Percentiles rank a stretch among this genome's conserved stretches.
These are phyloP conservation scores for Lasioglossum marginatum DNA, from an alignment of 2,888 invertebrate genomes.

Conservation along the genomic window DNA sequence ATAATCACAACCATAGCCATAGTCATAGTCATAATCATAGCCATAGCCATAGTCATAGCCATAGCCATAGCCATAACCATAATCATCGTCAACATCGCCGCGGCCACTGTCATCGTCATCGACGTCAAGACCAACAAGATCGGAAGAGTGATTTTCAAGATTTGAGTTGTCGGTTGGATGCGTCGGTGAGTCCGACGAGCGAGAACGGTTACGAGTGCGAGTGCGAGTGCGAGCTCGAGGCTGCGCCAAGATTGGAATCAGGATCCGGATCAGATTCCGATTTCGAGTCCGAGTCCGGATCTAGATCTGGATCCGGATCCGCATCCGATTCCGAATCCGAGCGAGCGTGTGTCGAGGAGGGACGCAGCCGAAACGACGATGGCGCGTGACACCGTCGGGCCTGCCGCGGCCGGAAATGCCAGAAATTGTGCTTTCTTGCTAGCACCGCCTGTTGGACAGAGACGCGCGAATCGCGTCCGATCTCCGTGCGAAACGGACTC, in stretches of 20 bases:
- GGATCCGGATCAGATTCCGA: not conserved
- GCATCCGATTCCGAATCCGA: slow-evolving; percentile 49
- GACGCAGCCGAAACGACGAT: slow-evolving; percentile 78
- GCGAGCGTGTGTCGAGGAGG: slow-evolving; percentile 71
- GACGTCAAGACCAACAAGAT: slow-evolving; percentile 34
- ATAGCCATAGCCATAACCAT: not conserved
- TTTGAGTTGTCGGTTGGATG: slow-evolving; percentile 64
- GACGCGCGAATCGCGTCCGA: not conserved
- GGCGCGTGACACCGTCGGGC: slow-evolving; percentile 69
- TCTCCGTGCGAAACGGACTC: not conserved
- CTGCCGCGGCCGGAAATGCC: not conserved
- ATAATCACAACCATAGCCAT: not conserved
- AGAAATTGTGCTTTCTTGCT: not conserved
- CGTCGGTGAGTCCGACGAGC: slow-evolving; percentile 77
- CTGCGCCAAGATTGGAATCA: not conserved
- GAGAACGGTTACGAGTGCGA: slow-evolving; percentile 59
- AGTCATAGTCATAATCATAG: not conserved
- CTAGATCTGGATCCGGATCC: not conserved
- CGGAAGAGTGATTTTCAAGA: slow-evolving; percentile 61
- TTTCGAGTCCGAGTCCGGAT: not conserved
- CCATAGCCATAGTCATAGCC: not conserved
- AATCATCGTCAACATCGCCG: slow-evolving; percentile 51
- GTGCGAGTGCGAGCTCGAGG: not conserved
- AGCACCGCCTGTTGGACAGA: not conserved
- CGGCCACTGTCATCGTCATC: slow-evolving; percentile 61